Conservation (phyloP, 2,113 vertebrate genomes). For the Antigone vipio region DNA sequence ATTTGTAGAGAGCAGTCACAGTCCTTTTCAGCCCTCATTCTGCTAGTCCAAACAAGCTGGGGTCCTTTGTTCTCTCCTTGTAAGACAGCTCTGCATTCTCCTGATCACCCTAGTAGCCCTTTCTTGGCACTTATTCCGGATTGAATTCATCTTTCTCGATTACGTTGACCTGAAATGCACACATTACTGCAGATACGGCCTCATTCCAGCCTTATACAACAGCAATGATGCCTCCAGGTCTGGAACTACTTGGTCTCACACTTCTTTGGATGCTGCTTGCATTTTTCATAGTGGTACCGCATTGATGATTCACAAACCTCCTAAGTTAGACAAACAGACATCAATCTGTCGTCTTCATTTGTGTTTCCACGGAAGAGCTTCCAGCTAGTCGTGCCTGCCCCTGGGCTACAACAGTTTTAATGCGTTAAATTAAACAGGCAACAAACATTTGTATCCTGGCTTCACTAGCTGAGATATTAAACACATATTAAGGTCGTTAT, state of each 20-base stretch:
- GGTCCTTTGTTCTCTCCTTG: background rate
- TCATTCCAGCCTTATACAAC: background rate
- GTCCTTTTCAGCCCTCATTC: background rate
- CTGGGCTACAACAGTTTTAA: background rate
- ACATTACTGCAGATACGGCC: fast-evolving
- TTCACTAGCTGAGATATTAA: background rate
- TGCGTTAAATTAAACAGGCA: background rate
- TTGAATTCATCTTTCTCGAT: background rate
- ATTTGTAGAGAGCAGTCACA: background rate
- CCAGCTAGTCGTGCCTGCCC: background rate
- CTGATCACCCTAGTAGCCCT: background rate
- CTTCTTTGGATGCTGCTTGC: background rate
- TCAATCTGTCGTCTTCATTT: background rate
- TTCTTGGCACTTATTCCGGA: background rate
- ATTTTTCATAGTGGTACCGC: fast-evolving
- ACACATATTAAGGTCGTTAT: background rate
- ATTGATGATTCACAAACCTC: background rate
- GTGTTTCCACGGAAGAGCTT: background rate
- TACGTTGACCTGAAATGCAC: fast-evolving
- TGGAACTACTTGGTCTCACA: background rate
- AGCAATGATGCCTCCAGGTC: background rate
- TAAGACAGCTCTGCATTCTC: background rate
- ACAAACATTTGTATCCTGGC: background rate
- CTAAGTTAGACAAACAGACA: background rate
- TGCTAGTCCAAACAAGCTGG: background rate